Conservation (phyloP, 2,888 invertebrate genomes). For the Heteromurus nitidus region DNA sequence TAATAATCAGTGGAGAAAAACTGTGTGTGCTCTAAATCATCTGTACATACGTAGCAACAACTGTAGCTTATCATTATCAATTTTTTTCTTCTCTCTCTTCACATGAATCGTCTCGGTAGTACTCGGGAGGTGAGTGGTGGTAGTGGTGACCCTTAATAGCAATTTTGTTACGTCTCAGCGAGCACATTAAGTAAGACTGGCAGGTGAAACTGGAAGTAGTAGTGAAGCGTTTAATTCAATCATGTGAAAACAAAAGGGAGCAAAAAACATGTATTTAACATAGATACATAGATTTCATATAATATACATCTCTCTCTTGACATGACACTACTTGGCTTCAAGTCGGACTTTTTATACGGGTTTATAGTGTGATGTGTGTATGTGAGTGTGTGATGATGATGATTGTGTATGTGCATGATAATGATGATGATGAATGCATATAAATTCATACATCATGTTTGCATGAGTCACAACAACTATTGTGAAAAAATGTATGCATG, state of each 20-base stretch:
- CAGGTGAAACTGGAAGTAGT: constrained; percentile 65
- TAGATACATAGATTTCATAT: neutral
- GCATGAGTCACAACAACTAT: constrained; percentile 61
- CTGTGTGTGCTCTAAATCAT: constrained; percentile 63
- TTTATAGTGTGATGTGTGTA: constrained; percentile 49
- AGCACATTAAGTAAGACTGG: neutral
- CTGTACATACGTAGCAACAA: constrained; percentile 1
- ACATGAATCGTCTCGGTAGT: constrained; percentile 36
- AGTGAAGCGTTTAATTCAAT: constrained; percentile 8
- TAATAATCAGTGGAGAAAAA: constrained; percentile 41
- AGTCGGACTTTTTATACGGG: constrained; percentile 45
- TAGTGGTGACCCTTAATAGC: constrained; percentile 36
- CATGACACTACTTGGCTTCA: constrained; percentile 58
- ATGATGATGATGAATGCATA: constrained; percentile 44
- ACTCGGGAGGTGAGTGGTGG: neutral
- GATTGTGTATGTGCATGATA: constrained; percentile 46
- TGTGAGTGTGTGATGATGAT: constrained; percentile 24
- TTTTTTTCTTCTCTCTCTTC: constrained; percentile 49
- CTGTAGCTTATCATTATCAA: constrained; percentile 48
- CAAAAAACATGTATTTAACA: constrained; percentile 18
- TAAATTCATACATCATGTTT: constrained; percentile 59
- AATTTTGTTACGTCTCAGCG: neutral
- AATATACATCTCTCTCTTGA: neutral
- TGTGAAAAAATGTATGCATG: constrained; percentile 48
- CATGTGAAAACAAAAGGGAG: constrained; percentile 26